Base-by-base conservation (phyloP, 2,113 vertebrate species). In the Thryonomys swinderianus region DNA sequence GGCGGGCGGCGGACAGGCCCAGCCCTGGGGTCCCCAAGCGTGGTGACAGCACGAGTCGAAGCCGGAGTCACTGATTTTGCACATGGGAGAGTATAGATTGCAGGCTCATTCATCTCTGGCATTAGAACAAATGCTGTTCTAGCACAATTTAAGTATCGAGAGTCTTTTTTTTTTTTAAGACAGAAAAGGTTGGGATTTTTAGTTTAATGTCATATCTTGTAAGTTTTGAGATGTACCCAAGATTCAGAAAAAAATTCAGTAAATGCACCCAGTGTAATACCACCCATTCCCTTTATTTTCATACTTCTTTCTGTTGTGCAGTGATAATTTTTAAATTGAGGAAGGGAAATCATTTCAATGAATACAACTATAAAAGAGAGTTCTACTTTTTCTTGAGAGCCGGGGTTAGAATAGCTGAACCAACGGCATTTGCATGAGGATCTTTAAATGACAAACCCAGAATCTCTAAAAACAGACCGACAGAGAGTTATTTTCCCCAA, bases 1-100 rank as follows among this genome's bases (percentile, higher is more conserved):
- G 14, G 67, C 21, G 10, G 32, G 59, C 27, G 69, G 1, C 20
- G 66, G 62, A 40, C 25, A 57, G 85, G 34, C 89, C 85, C n/a
- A 2, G 20, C 88, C 74, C 81, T 0, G 17, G 32, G 85, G 94
- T 83, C 69, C 2, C 55, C 17, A 95, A 3, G 80, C 95, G 94
- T 71, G 88, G 79, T 62, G 96, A 97, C 91, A 97, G 97, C 95
- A 95, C 61, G 94, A 45, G 91, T 34, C 69, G 97, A 97, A 97
- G 95, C 96, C 97, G 97, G 97, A 97, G 97, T 97, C 98, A 98
- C 98, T 98, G 98, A 98, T 96, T 98, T 98, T 97, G 96, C 97
- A 98, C 97, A 92, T 92, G 95, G 97, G 97, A 94, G 92, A 94
- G 94, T 91, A 88, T 89, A 97, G 95, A 96, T 84, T 97, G 80